Base-by-base conservation (phyloP, 2,888 invertebrate genomes). In the Mythimna pallens region DNA sequence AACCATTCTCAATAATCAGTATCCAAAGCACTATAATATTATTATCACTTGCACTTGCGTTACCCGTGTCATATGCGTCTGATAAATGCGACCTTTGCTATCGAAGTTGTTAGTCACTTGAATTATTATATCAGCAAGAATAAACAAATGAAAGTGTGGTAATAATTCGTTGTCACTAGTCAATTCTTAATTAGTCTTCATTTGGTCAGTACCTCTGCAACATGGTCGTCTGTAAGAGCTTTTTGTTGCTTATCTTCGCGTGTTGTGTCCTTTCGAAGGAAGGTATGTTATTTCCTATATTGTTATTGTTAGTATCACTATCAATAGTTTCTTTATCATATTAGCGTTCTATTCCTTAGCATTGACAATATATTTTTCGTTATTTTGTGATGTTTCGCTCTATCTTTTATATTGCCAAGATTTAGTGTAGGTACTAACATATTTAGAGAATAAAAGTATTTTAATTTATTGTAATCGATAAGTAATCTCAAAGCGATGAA, bases 51-150 rank as follows among this genome's bases (percentile, higher is more conserved):
- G 52, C 17, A 77, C 22, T 70, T 30, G 52, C 14, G n/a, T n/a
- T 63, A 57, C 30, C 2, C 55, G 43, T 52, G 78, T 68, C 52
- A 72, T 30, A 70, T 65, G 40, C 63, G 62, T 63, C 64, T 40
- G 91, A 91, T 91, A 91, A 90, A 79, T 84, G 61, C 89, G 91
- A 91, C 91, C 91, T 88, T 80, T 89, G 88, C 74, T 88, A 89
- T 88, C 86, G 74, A 70, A 84, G 80, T 87, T 79, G 83, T 87
- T 83, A 84, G 76, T 78, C 52, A 74, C 67, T 85, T 83, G 47
- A 73, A 69, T 67, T 65, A 71, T 55, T 64, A 63, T 78, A 72
- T 69, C 62, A 61, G 64, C 74, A 80, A 76, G 78, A 73, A 71
- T 78, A 73, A 61, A 80, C 70, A 74, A 83, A 83, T 55, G 67